These are phyloP conservation scores for Chrysocyon brachyurus DNA, from an alignment of 2,797 vertebrate genomes.

Conservation along the genomic window DNA sequence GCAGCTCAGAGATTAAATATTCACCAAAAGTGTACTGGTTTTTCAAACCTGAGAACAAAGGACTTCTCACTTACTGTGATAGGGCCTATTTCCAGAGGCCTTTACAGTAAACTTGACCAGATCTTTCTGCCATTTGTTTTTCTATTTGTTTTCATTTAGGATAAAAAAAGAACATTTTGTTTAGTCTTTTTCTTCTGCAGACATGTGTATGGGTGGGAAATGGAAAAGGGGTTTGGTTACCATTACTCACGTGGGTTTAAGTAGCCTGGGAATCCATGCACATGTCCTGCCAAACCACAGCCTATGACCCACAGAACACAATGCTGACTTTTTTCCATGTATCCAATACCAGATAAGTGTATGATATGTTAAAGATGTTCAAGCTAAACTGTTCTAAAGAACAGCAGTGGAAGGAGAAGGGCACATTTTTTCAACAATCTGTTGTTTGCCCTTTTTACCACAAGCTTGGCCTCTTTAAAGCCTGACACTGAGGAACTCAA, in stretches of 20 bases:
- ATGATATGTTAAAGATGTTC: conserved; percentile 31
- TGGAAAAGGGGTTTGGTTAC: conserved; percentile 67
- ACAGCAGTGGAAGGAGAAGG: background rate
- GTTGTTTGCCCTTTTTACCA: conserved; percentile 28
- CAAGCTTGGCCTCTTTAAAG: background rate
- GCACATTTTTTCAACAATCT: background rate
- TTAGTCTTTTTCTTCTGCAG: conserved; percentile 79
- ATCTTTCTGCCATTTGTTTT: conserved; percentile 60
- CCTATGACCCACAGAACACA: background rate
- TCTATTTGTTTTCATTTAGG: conserved; percentile 77
- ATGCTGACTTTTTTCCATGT: conserved; percentile 19
- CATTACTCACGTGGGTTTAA: conserved; percentile 69
- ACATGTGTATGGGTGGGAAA: conserved; percentile 69
- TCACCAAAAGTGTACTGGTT: background rate
- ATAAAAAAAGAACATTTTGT: conserved; percentile 83
- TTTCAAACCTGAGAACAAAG: conserved; percentile 10
- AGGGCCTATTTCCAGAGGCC: conserved; percentile 35
- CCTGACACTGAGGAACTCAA: background rate
- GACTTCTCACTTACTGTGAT: background rate
- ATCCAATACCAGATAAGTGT: conserved; percentile 19
- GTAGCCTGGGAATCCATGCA: background rate
- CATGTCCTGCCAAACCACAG: conserved; percentile 68
- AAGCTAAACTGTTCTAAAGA: conserved; percentile 11
- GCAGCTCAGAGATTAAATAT: background rate
- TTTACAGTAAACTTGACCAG: conserved; percentile 79